A percentile compares a stretch with the other conserved stretches of the same genome.
Conservation (phyloP, 2,797 vertebrate species). For the Melanotaenia maccullochi region DNA sequence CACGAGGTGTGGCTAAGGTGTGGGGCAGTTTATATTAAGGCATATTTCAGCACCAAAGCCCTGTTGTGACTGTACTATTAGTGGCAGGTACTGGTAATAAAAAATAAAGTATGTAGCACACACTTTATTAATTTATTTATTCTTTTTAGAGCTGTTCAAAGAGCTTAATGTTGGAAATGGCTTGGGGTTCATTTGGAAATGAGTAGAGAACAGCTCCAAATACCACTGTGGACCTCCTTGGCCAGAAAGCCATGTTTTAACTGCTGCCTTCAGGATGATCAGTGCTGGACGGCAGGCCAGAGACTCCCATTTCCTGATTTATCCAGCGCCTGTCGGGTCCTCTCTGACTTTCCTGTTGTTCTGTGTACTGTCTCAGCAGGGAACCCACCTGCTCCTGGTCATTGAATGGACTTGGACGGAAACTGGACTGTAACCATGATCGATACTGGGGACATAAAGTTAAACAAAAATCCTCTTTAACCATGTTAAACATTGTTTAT, state of each 20-base stretch:
- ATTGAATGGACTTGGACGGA: slow-evolving; percentile 81
- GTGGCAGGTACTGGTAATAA: slow-evolving; percentile 35
- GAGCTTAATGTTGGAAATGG: slow-evolving; percentile 12
- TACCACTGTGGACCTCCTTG: slow-evolving; percentile 51
- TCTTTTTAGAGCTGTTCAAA: slow-evolving; percentile 35
- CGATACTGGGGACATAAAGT: slow-evolving; percentile 80
- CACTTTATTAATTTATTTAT: slow-evolving; percentile 2
- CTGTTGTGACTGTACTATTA: slow-evolving; percentile 41
- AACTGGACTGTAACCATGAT: slow-evolving; percentile 82
- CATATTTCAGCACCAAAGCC: slow-evolving; percentile 57
- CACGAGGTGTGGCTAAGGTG: slow-evolving; percentile 59
- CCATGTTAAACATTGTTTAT: neutral
- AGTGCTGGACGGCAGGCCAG: slow-evolving; percentile 62
- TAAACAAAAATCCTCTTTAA: neutral
- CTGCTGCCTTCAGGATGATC: slow-evolving; percentile 69
- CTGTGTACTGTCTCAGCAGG: slow-evolving; percentile 79
- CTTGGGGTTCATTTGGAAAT: slow-evolving; percentile 48
- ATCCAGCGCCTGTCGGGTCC: slow-evolving; percentile 75
- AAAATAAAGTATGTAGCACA: neutral
- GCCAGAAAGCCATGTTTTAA: slow-evolving; percentile 61
- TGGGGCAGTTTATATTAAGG: slow-evolving; percentile 71
- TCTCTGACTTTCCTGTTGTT: slow-evolving; percentile 77
- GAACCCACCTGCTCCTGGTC: slow-evolving; percentile 86
- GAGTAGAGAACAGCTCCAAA: slow-evolving; percentile 33
- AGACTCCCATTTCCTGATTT: slow-evolving; percentile 39